Conservation (phyloP, 1,140 invertebrate genomes). For the Coenobita brevimanus region DNA sequence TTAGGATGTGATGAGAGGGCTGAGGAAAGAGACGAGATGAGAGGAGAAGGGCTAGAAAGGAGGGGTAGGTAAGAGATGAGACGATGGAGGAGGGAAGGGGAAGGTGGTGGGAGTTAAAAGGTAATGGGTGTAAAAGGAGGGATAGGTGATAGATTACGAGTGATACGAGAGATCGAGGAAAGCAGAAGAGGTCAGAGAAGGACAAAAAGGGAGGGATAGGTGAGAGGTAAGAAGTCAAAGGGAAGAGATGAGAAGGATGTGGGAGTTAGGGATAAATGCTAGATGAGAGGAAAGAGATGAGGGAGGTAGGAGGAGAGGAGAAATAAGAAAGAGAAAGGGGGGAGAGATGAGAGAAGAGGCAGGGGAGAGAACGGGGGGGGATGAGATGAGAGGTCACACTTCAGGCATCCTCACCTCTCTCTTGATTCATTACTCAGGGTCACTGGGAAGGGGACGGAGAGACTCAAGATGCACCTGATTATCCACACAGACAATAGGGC, state of each 20-base stretch:
- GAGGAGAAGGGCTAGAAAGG: neutral
- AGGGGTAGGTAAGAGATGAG: neutral
- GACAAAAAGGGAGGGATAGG: neutral
- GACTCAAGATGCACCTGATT: too few species aligned
- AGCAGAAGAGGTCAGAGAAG: neutral
- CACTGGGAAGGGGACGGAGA: too few species aligned
- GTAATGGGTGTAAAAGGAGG: neutral
- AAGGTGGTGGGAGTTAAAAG: neutral
- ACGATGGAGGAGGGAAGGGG: neutral
- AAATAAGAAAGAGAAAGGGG: neutral
- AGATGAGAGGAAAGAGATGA: neutral
- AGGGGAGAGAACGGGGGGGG: neutral
- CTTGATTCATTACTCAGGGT: too few species aligned
- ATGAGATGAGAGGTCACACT: neutral
- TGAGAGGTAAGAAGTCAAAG: neutral
- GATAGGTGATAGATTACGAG: neutral
- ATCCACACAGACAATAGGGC: too few species aligned
- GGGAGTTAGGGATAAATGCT: neutral
- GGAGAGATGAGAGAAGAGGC: neutral
- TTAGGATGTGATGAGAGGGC: neutral
- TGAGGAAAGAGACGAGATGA: neutral
- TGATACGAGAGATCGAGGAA: neutral
- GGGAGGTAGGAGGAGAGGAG: neutral
- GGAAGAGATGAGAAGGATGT: neutral
- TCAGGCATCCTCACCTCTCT: too few species aligned